Base-by-base conservation (phyloP, 2,888 invertebrate genomes). In the Andrena fulva region DNA sequence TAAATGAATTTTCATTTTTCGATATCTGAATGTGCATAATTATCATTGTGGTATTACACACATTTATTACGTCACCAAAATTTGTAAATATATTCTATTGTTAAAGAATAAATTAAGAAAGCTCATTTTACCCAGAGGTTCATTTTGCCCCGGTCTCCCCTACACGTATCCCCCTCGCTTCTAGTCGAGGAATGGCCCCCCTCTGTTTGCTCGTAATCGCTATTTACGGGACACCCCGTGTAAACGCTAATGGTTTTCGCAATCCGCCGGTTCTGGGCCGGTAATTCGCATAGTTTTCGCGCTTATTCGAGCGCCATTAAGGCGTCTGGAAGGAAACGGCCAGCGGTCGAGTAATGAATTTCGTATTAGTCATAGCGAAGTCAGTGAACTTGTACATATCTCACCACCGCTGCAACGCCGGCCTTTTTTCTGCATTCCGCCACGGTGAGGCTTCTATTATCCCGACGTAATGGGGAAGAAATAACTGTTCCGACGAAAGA, bases 311-410 rank as follows among this genome's bases (percentile, higher is more conserved):
- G 27, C 66, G 29, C 33, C 60, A 73, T 78, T 74, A 80, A 82
- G 5, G n/a, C 67, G 63, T 75, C 74, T 82, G 63, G 56, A 69
- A 76, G 68, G 80, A 59, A 80, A 76, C 48, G 74, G 12, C 59
- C 69, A 64, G 52, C 68, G 31, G 68, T 68, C 52, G 66, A 69
- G 76, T 76, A 82, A 80, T 82, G 76, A 82, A 80, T 80, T 82
- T 80, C 68, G 68, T 56, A 82, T 80, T 82, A 76, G 76, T 80
- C 76, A 82, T 82, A 63, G 48, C 48, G 20, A 67, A 68, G 82
- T 82, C 82, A 75, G 60, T 75, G 82, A 82, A 80, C 71, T 82
- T 76, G 68, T 48, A 31, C 20, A 54, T 81, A 63, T 70, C 69
- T 75, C 31, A 8, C 29, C 5, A 24, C 12, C 42, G 56, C 24